Base-by-base conservation (phyloP, 2,113 vertebrate genomes). In the Platysternon megacephalum region DNA sequence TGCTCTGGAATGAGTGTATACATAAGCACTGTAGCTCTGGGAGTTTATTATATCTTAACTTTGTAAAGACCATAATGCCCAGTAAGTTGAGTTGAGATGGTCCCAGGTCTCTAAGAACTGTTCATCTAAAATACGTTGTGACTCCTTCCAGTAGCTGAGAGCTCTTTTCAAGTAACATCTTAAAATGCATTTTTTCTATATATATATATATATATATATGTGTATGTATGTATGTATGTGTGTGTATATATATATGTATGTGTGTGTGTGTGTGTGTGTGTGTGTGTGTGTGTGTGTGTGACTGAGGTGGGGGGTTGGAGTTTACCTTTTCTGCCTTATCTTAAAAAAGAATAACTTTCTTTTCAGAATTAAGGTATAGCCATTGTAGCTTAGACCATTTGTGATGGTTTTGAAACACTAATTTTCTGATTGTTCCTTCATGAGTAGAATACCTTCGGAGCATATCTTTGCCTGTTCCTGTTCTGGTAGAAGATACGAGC, bases 401-500 rank as follows among this genome's bases (percentile, higher is more conserved):
- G 24, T 55, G 39, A 3, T 49, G 16, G 49, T 80, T 49, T 46
- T 48, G 14, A 42, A 83, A 48, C 48, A 83, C 61, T 93, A 35
- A 95, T 93, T 91, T 68, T 93, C 86, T 97, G 49, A 82, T 84
- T 97, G 82, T 97, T 68, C 49, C 32, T 14, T 6, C 91, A 29
- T 2, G 2, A 84, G 61, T 97, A 99, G 99, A 99, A 84, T 99
- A 99, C 90, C 98, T 99, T 24, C 98, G 99, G 93, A 99, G 99
- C 84, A 99, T 99, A 95, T 99, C 99, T 74, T 97, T 99, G 94
- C 99, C 99, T 0, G 99, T 99, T 9, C 99, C 99, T 2, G 99
- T 99, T 88, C 98, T 99, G 96, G 99, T 99, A 58, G 99, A 99
- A 97, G 99, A 99, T 97, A 98, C 98, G 19, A 99, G 99, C 98